Conservation (phyloP, 2,113 vertebrate species). For the Lichenostomus cassidix region DNA sequence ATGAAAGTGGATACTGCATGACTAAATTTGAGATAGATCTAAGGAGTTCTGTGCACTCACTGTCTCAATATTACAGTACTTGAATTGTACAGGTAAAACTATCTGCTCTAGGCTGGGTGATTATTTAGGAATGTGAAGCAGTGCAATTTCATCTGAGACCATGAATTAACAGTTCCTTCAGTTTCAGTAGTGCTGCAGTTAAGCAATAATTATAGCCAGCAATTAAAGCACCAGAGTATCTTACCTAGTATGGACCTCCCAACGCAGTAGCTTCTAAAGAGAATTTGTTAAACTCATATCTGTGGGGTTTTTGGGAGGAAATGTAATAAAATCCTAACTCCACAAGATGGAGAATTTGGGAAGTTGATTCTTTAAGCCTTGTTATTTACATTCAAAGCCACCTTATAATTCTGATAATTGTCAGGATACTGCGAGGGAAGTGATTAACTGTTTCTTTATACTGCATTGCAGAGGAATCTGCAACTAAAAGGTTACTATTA, state of each 20-base stretch:
- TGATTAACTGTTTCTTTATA: background rate
- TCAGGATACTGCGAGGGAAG: background rate
- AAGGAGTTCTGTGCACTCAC: background rate
- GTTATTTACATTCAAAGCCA: background rate
- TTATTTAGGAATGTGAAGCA: background rate
- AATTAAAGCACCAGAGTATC: background rate
- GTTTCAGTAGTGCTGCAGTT: background rate
- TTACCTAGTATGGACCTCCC: background rate
- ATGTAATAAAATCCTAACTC: background rate
- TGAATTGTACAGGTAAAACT: background rate
- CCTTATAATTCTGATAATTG: background rate
- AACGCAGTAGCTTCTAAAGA: background rate
- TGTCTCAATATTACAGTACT: background rate
- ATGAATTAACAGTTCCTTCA: background rate
- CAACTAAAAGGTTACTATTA: background rate
- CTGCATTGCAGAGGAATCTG: background rate
- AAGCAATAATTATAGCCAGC: background rate
- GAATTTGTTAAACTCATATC: background rate
- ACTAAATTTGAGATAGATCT: background rate
- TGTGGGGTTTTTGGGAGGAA: accelerated
- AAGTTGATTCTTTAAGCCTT: background rate
- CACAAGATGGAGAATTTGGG: background rate
- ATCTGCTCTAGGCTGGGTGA: background rate
- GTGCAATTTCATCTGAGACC: background rate
- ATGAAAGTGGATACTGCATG: background rate